These are phyloP conservation scores for Cariama cristata DNA, from an alignment of 2,113 vertebrate species.

Conservation along the genomic window DNA sequence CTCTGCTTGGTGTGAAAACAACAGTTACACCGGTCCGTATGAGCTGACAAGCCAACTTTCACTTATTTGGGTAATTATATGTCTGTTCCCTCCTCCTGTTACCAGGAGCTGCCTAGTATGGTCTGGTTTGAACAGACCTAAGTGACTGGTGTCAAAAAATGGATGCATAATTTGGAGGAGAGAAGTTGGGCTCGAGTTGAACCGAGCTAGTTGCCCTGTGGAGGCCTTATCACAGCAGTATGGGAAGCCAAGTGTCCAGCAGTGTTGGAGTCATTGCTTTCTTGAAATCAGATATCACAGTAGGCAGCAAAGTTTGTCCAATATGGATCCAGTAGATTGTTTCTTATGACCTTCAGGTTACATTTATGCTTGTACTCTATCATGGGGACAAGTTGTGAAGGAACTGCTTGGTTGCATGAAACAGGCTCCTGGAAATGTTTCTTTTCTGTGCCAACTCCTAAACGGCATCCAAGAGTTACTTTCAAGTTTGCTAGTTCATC, in stretches of 20 bases:
- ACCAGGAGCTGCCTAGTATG: not conserved
- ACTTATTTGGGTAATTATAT: not conserved
- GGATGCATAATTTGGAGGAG: not conserved
- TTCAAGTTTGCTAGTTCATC: not conserved
- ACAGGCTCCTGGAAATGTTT: not conserved
- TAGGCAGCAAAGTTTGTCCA: not conserved
- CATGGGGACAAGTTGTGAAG: no score
- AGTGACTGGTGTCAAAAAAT: no score
- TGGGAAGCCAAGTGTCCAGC: not conserved
- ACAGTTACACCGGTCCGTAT: accelerated
- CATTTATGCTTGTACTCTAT: not conserved
- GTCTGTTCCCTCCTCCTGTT: not conserved
- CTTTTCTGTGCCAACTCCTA: not conserved
- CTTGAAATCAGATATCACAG: not conserved
- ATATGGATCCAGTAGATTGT: not conserved
- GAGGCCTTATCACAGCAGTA: no score
- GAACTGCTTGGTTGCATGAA: not conserved
- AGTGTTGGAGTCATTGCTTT: not conserved
- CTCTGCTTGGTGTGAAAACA: not conserved
- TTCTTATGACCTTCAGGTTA: not conserved
- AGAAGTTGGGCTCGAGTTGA: not conserved
- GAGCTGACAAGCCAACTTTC: not conserved
- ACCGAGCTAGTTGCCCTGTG: no score
- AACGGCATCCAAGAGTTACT: not conserved
- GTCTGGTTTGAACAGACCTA: not conserved